A percentile compares a stretch with the other conserved stretches of the same genome.
Evolutionary conservation across 2,113 vertebrate genomes (phyloP).

Genomic region (Brevimyrus niger): DNA sequence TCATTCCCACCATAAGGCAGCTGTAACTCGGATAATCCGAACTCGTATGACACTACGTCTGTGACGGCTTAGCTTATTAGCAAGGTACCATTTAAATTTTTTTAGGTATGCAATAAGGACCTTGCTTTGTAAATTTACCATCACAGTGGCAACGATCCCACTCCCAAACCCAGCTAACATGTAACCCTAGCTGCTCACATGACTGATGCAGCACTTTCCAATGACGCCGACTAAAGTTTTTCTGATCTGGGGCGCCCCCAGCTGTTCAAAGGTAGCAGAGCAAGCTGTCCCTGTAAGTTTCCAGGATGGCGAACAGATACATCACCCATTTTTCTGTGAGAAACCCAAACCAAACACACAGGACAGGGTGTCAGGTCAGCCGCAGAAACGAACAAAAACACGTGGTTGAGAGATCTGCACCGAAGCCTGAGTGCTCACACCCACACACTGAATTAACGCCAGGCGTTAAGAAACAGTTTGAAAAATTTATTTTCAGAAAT

Average conservation of each 20-base stretch:
- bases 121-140: not conserved
- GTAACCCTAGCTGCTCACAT: not conserved
- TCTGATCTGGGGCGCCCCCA: not conserved
- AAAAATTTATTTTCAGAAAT: conserved; percentile 20
- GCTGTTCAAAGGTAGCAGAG: not conserved
- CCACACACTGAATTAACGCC: not conserved
- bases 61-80: not conserved
- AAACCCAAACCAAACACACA: not conserved
- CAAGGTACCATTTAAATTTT: not conserved
- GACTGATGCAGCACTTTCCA: not conserved
- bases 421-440: not conserved
- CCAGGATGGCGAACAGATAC: not conserved
- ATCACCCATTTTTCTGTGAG: not conserved
- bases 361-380: not conserved
- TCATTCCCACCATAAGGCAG: not conserved
- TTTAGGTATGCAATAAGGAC: not conserved
- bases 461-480: not conserved
- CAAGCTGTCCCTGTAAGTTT: not conserved
- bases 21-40: not conserved
- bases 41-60: not conserved
- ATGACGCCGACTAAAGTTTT: not conserved
- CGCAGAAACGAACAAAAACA: not conserved
- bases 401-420: not conserved
- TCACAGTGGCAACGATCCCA: not conserved
- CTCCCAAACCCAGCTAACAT: not conserved